phyloP scores from a whole-genome alignment of 2,888 invertebrate genomes.

The Podabrus alpinus region DNA sequence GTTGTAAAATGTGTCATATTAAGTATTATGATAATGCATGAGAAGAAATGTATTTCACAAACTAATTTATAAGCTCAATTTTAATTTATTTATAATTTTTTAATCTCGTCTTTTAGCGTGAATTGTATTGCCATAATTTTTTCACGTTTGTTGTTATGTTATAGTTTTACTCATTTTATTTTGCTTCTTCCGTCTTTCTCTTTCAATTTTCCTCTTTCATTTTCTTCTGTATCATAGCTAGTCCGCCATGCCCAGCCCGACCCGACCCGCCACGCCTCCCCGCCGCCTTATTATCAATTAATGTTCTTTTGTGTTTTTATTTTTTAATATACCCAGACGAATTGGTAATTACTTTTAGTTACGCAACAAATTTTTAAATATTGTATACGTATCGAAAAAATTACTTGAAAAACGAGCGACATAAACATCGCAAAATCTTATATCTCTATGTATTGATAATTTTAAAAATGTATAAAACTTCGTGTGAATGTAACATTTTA shows the following conservation, averaged over 20 bases:
- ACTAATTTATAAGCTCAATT: slow-evolving; percentile 27
- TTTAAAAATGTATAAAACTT: slow-evolving; percentile 39
- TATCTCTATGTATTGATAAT: slow-evolving; percentile 40
- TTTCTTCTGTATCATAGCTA: slow-evolving; percentile 25
- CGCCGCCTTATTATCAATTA: slow-evolving; percentile 22
- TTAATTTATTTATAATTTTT: slow-evolving; percentile 35
- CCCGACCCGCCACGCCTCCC: no score
- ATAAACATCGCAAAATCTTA: slow-evolving; percentile 32
- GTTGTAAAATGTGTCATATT: slow-evolving; percentile 28
- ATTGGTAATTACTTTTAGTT: slow-evolving; percentile 26
- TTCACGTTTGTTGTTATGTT: slow-evolving; percentile 15
- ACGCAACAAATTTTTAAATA: slow-evolving; percentile 20
- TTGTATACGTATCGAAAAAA: slow-evolving; percentile 41
- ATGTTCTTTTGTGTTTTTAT: slow-evolving; percentile 22
- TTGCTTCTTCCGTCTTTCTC: not conserved
- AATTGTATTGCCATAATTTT: slow-evolving; percentile 50
- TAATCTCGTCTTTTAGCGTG: slow-evolving; percentile 36
- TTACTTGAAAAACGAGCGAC: slow-evolving; percentile 39
- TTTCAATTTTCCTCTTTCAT: slow-evolving; percentile 44
- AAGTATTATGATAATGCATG: slow-evolving; percentile 28
- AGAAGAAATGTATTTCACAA: slow-evolving; percentile 30
- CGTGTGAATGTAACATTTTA: slow-evolving; percentile 50
- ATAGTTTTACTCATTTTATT: slow-evolving; percentile 10
- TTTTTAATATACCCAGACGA: slow-evolving; percentile 8
- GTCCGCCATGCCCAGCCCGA: no score